Conservation (phyloP, 2,113 vertebrate species). For the Sebastes schlegelii region DNA sequence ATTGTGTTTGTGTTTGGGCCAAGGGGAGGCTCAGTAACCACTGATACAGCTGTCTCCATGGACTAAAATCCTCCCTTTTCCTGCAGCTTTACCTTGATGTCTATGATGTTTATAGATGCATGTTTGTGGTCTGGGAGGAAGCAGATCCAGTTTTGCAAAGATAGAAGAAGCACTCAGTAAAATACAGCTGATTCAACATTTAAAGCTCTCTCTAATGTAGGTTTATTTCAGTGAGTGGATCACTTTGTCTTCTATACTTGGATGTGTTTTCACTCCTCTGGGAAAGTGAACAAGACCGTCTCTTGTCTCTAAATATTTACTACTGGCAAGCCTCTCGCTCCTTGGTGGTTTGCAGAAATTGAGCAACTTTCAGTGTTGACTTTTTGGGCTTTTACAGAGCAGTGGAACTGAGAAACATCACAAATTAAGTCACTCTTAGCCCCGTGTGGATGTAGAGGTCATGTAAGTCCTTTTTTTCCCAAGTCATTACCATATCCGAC, state of each 20-base stretch:
- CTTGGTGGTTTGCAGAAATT: background rate
- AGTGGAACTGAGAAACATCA: background rate
- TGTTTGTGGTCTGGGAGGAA: constrained; percentile 10
- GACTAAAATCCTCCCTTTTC: background rate
- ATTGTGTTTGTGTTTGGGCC: constrained; percentile 22
- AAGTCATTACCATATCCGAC: constrained; percentile 30
- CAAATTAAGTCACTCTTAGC: background rate
- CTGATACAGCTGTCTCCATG: constrained; percentile 41
- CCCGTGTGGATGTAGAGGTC: constrained; percentile 31
- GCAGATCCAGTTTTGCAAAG: background rate
- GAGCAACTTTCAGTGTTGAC: constrained; percentile 11
- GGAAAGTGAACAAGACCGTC: constrained; percentile 6
- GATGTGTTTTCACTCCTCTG: background rate
- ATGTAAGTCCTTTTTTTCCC: background rate
- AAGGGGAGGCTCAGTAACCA: constrained; percentile 18
- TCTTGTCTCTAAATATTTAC: constrained; percentile 15
- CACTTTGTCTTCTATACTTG: background rate
- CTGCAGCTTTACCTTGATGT: constrained; percentile 5
- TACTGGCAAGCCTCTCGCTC: background rate
- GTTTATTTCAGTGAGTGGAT: constrained; percentile 3
- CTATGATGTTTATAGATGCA: background rate
- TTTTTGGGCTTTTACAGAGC: constrained; percentile 8
- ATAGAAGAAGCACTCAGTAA: background rate
- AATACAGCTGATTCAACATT: background rate
- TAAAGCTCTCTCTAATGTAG: background rate